Percentiles rank a stretch among this genome's conserved stretches.
These are phyloP conservation scores for Leptogaster cylindrica DNA, from an alignment of 2,888 invertebrate species.

Conservation along the genomic window DNA sequence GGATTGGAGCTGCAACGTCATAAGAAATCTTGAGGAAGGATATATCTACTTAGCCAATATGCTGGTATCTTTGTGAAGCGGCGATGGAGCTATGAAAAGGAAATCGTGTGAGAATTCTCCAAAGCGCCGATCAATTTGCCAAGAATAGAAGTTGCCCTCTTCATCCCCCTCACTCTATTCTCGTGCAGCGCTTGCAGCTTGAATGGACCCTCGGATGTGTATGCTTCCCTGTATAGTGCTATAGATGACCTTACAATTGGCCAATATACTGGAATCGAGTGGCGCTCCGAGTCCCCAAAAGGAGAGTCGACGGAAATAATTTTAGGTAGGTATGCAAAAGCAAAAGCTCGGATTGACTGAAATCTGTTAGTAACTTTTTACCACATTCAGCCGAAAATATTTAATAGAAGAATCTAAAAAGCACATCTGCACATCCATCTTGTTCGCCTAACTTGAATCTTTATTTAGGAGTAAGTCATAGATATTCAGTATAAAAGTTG, in stretches of 20 bases:
- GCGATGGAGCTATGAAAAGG: background rate
- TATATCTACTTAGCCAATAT: conserved; percentile 16
- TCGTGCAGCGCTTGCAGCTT: conserved; percentile 5
- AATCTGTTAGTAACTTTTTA: too few species aligned
- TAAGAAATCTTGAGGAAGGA: conserved; percentile 35
- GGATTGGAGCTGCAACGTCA: conserved; percentile 29
- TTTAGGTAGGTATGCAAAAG: too few species aligned
- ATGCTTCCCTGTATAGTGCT: conserved; percentile 19
- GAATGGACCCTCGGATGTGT: conserved; percentile 27
- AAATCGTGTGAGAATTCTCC: background rate
- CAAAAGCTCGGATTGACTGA: too few species aligned
- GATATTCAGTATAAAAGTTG: too few species aligned
- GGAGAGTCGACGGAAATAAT: conserved; percentile 9
- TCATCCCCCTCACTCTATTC: conserved; percentile 2
- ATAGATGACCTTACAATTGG: conserved; percentile 39
- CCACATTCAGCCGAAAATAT: too few species aligned
- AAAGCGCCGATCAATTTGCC: conserved; percentile 33
- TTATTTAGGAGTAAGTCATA: too few species aligned
- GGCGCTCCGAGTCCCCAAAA: conserved; percentile 13
- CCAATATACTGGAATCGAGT: conserved; percentile 18
- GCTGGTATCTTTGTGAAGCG: conserved; percentile 12
- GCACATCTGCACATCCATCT: too few species aligned
- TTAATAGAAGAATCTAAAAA: too few species aligned
- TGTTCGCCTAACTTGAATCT: too few species aligned
- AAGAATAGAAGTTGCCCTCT: conserved; percentile 34